Percentiles rank a stretch among this genome's conserved stretches.
These are phyloP conservation scores for Ectemnius continuus DNA, from an alignment of 2,888 invertebrate genomes.

Conservation along the genomic window DNA sequence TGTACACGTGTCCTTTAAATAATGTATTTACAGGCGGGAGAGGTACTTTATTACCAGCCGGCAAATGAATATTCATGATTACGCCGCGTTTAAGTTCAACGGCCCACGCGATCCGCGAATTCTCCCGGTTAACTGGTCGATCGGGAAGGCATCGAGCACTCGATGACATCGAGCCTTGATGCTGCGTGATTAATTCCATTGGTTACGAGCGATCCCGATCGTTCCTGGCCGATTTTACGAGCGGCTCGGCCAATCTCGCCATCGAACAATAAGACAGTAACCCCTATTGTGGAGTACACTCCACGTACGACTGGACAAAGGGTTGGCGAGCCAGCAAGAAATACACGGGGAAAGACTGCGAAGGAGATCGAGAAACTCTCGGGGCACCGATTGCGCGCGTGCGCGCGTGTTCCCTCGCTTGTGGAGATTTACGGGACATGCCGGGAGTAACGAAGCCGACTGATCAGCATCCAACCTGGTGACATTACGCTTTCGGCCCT, in stretches of 20 bases:
- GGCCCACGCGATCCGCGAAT: conserved; percentile 5
- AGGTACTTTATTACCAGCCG: not conserved
- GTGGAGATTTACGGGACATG: conserved; percentile 65
- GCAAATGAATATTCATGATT: conserved; percentile 4
- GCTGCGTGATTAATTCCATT: conserved; percentile 42
- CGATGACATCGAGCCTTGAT: conserved; percentile 13
- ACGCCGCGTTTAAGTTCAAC: not conserved
- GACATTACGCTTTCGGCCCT: conserved; percentile 56
- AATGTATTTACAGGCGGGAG: not conserved
- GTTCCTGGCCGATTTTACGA: conserved; percentile 46
- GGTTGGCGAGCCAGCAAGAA: conserved; percentile 16
- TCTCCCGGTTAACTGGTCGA: not conserved
- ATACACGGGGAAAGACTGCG: conserved; percentile 22
- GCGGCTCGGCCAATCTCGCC: conserved; percentile 33
- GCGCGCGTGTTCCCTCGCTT: conserved; percentile 1
- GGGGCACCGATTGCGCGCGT: conserved; percentile 11
- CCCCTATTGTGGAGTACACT: conserved; percentile 46
- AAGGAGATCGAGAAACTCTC: conserved; percentile 31
- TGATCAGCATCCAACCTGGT: conserved; percentile 67
- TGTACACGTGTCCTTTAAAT: not conserved
- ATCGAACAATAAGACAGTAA: conserved; percentile 49
- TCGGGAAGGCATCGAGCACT: not conserved
- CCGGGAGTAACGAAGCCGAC: conserved; percentile 65
- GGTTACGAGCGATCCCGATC: conserved; percentile 28
- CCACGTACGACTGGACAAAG: conserved; percentile 32